Evolutionary conservation across 2,888 invertebrate species (phyloP), one percentile per base, ranked within the genome.

Genomic region (Macaria liturata): DNA sequence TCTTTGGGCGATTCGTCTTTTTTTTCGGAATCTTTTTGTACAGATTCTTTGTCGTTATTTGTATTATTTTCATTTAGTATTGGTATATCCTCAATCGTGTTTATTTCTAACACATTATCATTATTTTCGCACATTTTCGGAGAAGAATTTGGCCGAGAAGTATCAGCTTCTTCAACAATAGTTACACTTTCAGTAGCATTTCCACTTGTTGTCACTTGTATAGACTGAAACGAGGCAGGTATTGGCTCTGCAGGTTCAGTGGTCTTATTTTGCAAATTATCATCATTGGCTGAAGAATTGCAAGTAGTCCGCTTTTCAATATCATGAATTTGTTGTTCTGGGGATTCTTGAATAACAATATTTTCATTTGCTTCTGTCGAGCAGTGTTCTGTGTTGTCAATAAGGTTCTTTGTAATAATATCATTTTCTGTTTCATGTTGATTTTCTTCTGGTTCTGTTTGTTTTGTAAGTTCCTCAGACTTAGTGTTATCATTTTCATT

Each of bases 61-160:
- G 9, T n/a, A 39, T 31, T 5, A 9, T 30, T 32, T 39, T 51
- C 49, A 37, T 5, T 54, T 46, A 51, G n/a, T 43, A 66, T 31
- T 20, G 68, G 66, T 57, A 67, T 65, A 39, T 70, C 67, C 39
- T 62, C 55, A 40, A 66, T 61, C 20, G 54, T 57, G 9, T 31
- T 48, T 31, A 61, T 64, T 39, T 64, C 67, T 49, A 70, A 46
- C 1, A 47, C 31, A 31, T 61, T 67, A 39, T 70, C 60, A 20
- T 43, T 34, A 39, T 32, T 46, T 43, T 30, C 9, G 20, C 20
- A 20, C 20, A 20, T 20, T 20, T 20, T 20, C 20, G 20, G 20
- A 34, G 8, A 1, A 39, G 30, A 3, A 9, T 49, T 42, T 5
- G 46, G 9, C 3, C 46, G n/a, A 7, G 20, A 34, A 4, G 49